These are phyloP conservation scores for Andrena dorsata DNA, from an alignment of 2,888 invertebrate genomes.

Conservation along the genomic window DNA sequence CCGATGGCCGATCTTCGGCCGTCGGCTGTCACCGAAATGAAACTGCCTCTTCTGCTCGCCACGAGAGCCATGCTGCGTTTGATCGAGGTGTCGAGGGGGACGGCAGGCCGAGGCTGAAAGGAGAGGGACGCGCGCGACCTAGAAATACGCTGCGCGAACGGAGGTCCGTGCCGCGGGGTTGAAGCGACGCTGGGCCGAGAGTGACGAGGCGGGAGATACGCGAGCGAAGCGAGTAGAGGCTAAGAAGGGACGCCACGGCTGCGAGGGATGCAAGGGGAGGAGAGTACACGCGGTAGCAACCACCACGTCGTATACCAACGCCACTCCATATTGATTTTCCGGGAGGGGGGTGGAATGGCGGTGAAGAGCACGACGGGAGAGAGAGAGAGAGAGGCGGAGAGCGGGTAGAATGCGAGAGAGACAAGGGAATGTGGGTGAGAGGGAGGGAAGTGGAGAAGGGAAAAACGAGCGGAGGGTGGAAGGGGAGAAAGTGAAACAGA, in stretches of 20 bases:
- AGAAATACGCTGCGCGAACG: constrained; percentile 37
- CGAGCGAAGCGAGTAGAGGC: constrained; percentile 8
- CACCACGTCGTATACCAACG: constrained; percentile 73
- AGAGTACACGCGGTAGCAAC: constrained; percentile 68
- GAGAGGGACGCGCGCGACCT: constrained; percentile 29
- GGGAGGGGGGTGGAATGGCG: constrained; percentile 35
- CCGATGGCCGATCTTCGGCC: constrained; percentile 50
- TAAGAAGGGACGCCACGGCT: neutral
- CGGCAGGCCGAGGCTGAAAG: neutral
- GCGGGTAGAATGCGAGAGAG: constrained; percentile 16
- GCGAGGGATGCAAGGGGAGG: constrained; percentile 15
- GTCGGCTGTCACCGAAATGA: constrained; percentile 12
- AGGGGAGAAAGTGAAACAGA: constrained; percentile 32
- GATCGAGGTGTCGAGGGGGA: constrained; percentile 14
- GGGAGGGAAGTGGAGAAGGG: constrained; percentile 16
- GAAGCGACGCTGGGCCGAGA: constrained; percentile 8
- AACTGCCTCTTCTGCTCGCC: neutral
- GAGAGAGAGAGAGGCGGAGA: constrained; percentile 18
- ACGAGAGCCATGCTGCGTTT: constrained; percentile 21
- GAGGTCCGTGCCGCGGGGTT: constrained; percentile 12
- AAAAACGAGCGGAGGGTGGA: constrained; percentile 1
- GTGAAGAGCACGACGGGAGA: constrained; percentile 38
- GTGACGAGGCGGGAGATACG: constrained; percentile 23
- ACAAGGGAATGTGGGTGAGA: neutral
- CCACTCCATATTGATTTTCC: constrained; percentile 78